Conservation (phyloP, 1,140 invertebrate species). For the Venustaconcha ellipsiformis region DNA sequence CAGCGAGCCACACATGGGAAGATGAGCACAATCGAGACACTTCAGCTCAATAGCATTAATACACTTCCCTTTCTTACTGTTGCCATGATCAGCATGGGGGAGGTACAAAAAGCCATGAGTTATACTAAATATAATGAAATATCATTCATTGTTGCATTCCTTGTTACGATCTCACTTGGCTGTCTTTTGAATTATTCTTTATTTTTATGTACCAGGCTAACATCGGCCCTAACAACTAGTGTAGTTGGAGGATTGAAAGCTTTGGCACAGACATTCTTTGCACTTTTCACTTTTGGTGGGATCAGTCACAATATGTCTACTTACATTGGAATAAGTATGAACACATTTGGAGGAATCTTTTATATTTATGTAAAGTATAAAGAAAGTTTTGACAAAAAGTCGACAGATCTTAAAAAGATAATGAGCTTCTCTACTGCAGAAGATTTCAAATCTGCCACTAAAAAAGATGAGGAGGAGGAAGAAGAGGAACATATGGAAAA, state of each 20-base stretch:
- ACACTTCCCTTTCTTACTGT: constrained; percentile 68
- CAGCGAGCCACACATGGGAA: constrained; percentile 67
- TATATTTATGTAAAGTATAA: constrained; percentile 69
- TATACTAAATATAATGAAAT: constrained; percentile 34
- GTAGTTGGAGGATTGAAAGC: constrained; percentile 71
- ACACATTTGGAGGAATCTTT: constrained; percentile 67
- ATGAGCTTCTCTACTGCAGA: constrained; percentile 47
- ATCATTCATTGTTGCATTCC: constrained; percentile 65
- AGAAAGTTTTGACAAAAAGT: constrained; percentile 41
- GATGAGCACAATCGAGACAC: constrained; percentile 63
- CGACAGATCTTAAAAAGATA: constrained; percentile 44
- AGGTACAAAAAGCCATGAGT: constrained; percentile 45
- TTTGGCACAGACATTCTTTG: constrained; percentile 70
- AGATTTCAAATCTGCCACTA: constrained; percentile 28
- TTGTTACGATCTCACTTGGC: constrained; percentile 67
- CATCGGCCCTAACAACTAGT: constrained; percentile 72
- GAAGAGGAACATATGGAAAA: not conserved
- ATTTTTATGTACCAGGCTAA: constrained; percentile 71
- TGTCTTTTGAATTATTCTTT: constrained; percentile 71
- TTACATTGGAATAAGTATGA: constrained; percentile 68
- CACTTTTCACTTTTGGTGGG: constrained; percentile 72
- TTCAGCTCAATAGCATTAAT: constrained; percentile 70
- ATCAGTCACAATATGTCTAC: constrained; percentile 63
- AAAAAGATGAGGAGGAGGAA: not conserved
- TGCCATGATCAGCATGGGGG: constrained; percentile 52